Base-by-base conservation (phyloP, 2,888 invertebrate species). In the Lycocerus yunnanus region DNA sequence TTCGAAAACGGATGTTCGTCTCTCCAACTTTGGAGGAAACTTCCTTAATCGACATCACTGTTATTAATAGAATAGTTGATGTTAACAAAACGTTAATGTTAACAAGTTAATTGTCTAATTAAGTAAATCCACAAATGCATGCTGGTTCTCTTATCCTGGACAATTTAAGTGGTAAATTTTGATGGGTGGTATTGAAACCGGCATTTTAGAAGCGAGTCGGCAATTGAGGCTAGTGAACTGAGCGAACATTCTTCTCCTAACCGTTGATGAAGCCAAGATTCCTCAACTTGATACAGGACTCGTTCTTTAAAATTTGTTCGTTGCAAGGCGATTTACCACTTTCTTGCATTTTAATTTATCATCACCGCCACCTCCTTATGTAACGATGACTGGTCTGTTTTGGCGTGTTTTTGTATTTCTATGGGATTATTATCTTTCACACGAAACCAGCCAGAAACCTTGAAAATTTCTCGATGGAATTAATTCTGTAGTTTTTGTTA, bases 321-420 rank as follows among this genome's bases (percentile, higher is more conserved):
- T 18, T 63, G 61, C 61, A 63, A 20, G 20, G 16, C 61, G 20
- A 27, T 73, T 72, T 73, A 65, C 58, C 69, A 27, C 68, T 69
- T 63, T 66, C 66, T 24, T 74, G 73, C 73, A 74, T 74, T 74
- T 66, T 70, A 74, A 67, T 70, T 70, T 58, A 60, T 60, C 60
- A 61, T 66, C 66, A 61, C 60, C 73, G 61, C 70, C 69, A 70
- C 60, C 70, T 43, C 67, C 69, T 69, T 67, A 69, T 74, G 70
- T 63, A 63, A 43, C 43, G 6, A n/a, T 43, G 43, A 43, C 43
- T 43, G 43, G 43, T n/a, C 43, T 43, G 43, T 43, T 43, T 43
- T n/a, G 43, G n/a, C n/a, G n/a, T n/a, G 43, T 43, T 43, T 43
- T 43, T 43, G 43, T 43, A 43, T 43, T 43, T 43, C 43, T n/a